Evolutionary conservation across 2,797 vertebrate species (phyloP), one percentile per base, ranked within the genome.

Genomic region (Rhinichthys osculus): DNA sequence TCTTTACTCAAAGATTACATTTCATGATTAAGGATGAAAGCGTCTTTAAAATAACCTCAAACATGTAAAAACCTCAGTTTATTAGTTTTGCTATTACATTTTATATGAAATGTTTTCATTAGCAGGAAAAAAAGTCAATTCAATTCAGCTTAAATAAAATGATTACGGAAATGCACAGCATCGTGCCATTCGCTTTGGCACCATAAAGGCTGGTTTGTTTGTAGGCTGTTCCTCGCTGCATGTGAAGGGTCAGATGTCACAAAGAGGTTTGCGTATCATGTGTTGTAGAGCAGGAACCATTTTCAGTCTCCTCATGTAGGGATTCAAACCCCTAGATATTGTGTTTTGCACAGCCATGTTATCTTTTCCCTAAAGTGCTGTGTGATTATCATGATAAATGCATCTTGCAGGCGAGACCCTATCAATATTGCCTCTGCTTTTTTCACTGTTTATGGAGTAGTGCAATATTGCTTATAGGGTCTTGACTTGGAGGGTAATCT

Each of bases 391-490:
- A 21, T 50, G 72, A 50, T 77, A 44, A 76, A 40, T 86, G 23
- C 90, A 90, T 96, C 96, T 96, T 95, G 93, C 93, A 95, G 96
- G 95, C 93, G 91, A 95, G 95, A 96, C 97, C 96, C 97, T 98
- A 97, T 98, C 97, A 96, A 96, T 97, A 95, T 97, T 98, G 97
- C 95, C 96, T 97, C 97, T 98, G 97, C 97, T 98, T 97, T 95
- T 96, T 92, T 91, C 86, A 89, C 91, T 92, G 92, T 95, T 92
- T 92, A 94, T 95, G 95, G 95, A 97, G 97, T 97, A 98, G 97
- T 98, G 97, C 97, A 98, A 97, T 97, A 97, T 97, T 97, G 97
- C 97, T 98, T 97, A 97, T 97, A 98, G 97, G 97, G 97, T 97
- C 96, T 97, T 94, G 95, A 95, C 96, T 96, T 94, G 94, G 93